Base-by-base conservation (phyloP, 1,140 invertebrate genomes). In the Sitobion miscanthi region DNA sequence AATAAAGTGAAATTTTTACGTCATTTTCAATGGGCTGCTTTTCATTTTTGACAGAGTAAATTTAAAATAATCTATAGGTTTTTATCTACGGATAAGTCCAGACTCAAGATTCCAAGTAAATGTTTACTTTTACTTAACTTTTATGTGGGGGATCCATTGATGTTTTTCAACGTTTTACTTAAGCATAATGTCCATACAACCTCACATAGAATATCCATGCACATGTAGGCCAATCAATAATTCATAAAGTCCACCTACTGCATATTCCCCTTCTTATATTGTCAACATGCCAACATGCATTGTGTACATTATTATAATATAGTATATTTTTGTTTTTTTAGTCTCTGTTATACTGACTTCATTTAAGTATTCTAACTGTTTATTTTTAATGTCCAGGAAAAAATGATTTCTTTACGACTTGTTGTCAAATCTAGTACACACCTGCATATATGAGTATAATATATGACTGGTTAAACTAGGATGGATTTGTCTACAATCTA, bases 151-250 rank as follows among this genome's bases (percentile, higher is more conserved):
- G 35, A 42, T 90, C 54, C 89, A 69, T 90, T 90, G 89, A 90
- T 62, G 88, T 62, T 62, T 54, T 57, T 42, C 54, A 69, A 49
- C 35, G 88, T 89, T 57, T 89, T 23, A 89, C 88, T 89, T 25
- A n/a, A 89, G 38, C 57, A 20, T 11, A 90, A 90, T 69, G 23
- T 14, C 38, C 23, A 62, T 62, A 62, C 7, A 90, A 90, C 52
- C 20, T 35, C 57, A 45, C 25, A 47, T 69, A 90, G 54, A 25
- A 90, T 90, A 90, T 69, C 57, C 38, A 25, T 90, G 57, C 47
- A 83, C 47, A 92, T 92, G 62, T 92, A 92, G 90, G 90, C 90
- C 90, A 92, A 92, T 92, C 90, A 92, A 92, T 92, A 92, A 92
- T 92, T 92, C 77, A 90, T 90, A 45, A 90, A 62, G 57, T 90